phyloP scores from a whole-genome alignment of 1,140 invertebrate species.

The Papilio dardanus region DNA sequence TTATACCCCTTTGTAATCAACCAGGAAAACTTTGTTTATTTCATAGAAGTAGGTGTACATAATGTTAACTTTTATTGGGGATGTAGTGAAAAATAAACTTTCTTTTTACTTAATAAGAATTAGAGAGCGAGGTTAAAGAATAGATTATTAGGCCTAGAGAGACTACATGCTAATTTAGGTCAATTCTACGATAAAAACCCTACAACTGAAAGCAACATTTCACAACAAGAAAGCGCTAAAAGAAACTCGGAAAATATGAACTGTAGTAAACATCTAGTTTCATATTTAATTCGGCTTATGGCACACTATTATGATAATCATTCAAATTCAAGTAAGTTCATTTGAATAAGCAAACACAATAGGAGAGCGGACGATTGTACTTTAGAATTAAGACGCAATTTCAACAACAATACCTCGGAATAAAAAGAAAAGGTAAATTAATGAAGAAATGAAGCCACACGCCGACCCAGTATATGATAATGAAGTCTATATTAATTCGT shows the following conservation, averaged over 20 bases:
- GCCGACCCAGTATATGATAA: constrained; percentile 59
- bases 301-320: not conserved
- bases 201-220: no score
- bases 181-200: no score
- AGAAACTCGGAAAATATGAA: no score
- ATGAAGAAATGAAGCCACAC: constrained; percentile 52
- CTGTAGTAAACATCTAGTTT: no score
- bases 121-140: no score
- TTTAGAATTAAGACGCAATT: constrained; percentile 43
- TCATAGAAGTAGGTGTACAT: no score
- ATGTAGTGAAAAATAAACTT: not conserved
- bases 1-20: not conserved
- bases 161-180: no score
- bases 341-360: constrained; percentile 36
- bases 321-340: constrained; percentile 2
- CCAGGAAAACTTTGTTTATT: not conserved
- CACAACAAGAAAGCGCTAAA: no score
- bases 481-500: constrained; percentile 63
- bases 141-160: no score
- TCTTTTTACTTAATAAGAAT: not conserved
- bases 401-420: constrained; percentile 51
- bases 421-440: constrained; percentile 47
- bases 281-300: no score
- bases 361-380: constrained; percentile 19
- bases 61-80: not conserved